Evolutionary conservation across 2,888 invertebrate genomes (phyloP), one percentile per base, ranked within the genome.

Genomic region (Didymodactylos carnosus): DNA sequence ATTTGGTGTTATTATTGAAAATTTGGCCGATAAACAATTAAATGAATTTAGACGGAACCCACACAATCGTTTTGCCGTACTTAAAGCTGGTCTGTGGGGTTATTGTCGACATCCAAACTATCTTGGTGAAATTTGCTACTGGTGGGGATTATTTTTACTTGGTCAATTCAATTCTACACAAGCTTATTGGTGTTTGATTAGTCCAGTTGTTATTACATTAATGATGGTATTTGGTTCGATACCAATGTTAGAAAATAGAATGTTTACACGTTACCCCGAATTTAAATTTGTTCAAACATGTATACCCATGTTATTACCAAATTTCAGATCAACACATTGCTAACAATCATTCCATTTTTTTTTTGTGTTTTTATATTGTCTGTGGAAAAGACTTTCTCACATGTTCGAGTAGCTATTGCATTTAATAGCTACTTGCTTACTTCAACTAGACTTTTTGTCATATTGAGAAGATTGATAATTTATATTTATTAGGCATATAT

Each of bases 41-140:
- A 5, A 19, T 35, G n/a, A n/a, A 62, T 62, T 62, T 62, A 29
- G 62, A 35, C 39, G 39, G 27, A 53, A 62, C 23, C 39, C 53
- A 39, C 25, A 62, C 19, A 51, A 71, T 25, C 41, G 71, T 27
- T 25, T 69, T 39, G 11, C 40, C 35, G 70, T 70, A 19, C 41
- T 74, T n/a, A 35, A 29, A 19, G 35, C 11, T 40, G 74, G 74
- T n/a, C 39, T 74, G 11, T 74, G 74, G 74, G 41, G 53, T 13
- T 53, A 62, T 16, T 43, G 71, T 35, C 53, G 74, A 25, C 74
- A 74, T 53, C 74, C 74, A 40, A 74, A 74, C 69, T 74, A 74
- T 53, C 71, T 74, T 23, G 74, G 74, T 39, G 74, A 74, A 71
- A 71, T 74, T 7, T 8, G 43, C 7, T 74, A 53, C 35, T 74